Conservation (phyloP, 2,888 invertebrate genomes). For the Laspeyria flexula region DNA sequence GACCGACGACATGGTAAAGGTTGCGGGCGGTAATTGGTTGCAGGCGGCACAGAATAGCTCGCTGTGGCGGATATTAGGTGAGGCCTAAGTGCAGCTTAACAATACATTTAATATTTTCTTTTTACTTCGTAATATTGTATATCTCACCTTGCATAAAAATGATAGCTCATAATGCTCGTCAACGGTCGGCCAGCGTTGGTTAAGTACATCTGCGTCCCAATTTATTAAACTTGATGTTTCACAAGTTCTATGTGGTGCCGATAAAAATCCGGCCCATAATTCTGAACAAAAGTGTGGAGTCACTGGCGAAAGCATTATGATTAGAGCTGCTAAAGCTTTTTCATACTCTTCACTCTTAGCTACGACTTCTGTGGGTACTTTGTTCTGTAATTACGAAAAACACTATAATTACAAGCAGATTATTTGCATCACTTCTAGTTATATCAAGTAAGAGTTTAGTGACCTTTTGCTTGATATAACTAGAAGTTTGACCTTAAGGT, state of each 20-base stretch:
- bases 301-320: constrained; percentile 95
- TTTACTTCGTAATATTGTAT: too few relatives aligned
- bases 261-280: constrained; percentile 93
- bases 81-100: too few relatives aligned
- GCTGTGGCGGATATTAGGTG: too few relatives aligned
- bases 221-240: constrained; percentile 78
- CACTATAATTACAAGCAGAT: neutral
- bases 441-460: too few relatives aligned
- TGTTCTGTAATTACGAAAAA: constrained; percentile 75
- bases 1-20: too few relatives aligned
- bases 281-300: constrained; percentile 97
- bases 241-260: constrained; percentile 87
- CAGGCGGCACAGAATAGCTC: too few relatives aligned
- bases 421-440: too few relatives aligned
- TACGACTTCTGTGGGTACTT: constrained; percentile 86
- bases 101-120: too few relatives aligned
- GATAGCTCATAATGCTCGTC: constrained; percentile 89
- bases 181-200: constrained; percentile 92
- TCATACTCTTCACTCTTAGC: constrained; percentile 91
- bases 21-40: too few relatives aligned
- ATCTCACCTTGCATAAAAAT: constrained; percentile 87
- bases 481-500: too few relatives aligned
- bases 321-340: constrained; percentile 90
- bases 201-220: constrained; percentile 90
- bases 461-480: too few relatives aligned